Evolutionary conservation across 92 coral and sea anemone species (phyloP), one percentile per base, ranked within the genome.

Genomic region (Palythoa heliodiscus): DNA sequence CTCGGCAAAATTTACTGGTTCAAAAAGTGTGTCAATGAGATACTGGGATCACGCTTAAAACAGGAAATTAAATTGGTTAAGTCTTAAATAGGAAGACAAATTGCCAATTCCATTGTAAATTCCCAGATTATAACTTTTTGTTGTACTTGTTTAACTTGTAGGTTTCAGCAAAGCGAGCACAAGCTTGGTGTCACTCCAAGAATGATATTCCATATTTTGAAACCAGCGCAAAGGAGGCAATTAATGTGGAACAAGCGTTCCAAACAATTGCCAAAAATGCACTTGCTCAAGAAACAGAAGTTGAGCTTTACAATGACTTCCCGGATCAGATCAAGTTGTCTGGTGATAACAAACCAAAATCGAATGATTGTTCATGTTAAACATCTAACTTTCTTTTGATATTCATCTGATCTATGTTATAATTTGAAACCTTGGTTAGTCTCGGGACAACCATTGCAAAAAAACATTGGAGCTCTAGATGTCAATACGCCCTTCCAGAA

Each of bases 261-360:
- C 98, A 96, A 87, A 94, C 98, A 16, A 96, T 96, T 88, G 98
- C 98, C 83, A 96, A 94, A 90, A 96, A 96, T 77, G 98, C 98
- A 7, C 93, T 96, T 29, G 98, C 98, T 48, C 98, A 96, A 88
- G 98, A 96, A 87, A 96, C 98, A 53, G 98, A 96, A 78, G 98
- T 96, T 24, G 98, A 96, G 90, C 53, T 96, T 63, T 96, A 96
- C 92, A 96, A 96, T 77, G 98, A 96, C 78, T 96, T 96, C 93
- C 98, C 98, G 17, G 98, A 96, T 88, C 98, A 94, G 92, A 96
- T 96, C 92, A 96, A 94, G 86, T 82, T 96, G 83, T 89, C 94
- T 1, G 93, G 92, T 13, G 98, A 94, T 91, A 92, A 54, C 95
- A 96, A 94, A 85, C 92, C 94, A 7, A 92, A 91, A 83, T 76